Evolutionary conservation across 2,797 vertebrate genomes (phyloP).

Genomic region (Falco berigora): DNA sequence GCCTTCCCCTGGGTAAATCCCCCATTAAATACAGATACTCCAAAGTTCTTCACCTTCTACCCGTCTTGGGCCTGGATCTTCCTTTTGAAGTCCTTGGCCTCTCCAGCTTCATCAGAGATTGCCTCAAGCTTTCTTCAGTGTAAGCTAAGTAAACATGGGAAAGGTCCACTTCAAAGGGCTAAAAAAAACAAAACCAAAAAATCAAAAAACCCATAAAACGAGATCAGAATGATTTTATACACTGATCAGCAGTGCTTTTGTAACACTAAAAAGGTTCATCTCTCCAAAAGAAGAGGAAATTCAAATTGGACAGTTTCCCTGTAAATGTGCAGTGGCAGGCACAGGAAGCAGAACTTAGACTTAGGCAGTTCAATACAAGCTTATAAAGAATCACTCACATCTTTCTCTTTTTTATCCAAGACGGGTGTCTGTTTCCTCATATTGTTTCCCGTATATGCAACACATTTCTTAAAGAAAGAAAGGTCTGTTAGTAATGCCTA

Average conservation of each 20-base stretch:
- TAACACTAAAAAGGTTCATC: neutral
- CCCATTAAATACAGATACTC: neutral
- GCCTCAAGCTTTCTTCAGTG: constrained; percentile 94
- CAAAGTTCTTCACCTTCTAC: constrained; percentile 82
- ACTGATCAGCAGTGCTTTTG: neutral
- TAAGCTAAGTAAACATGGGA: constrained; percentile 96
- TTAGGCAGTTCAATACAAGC: neutral
- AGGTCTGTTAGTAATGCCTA: neutral
- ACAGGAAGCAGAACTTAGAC: neutral
- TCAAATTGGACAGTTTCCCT: neutral
- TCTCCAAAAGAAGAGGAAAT: neutral
- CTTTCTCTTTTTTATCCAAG: constrained; percentile 97
- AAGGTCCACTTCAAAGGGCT: constrained; percentile 98
- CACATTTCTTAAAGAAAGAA: constrained; percentile 87
- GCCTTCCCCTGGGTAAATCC: neutral
- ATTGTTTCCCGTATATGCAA: constrained; percentile 98
- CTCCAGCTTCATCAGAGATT: constrained; percentile 95
- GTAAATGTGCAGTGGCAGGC: neutral
- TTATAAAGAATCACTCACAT: constrained; percentile 78
- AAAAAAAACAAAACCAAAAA: neutral
- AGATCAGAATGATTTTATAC: neutral
- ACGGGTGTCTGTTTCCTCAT: constrained; percentile 98
- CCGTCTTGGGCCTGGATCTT: constrained; percentile 89
- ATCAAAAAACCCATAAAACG: neutral
- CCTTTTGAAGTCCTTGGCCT: constrained; percentile 92